These are phyloP conservation scores for Myotis lucifugus DNA, from an alignment of 2,113 vertebrate genomes.

Conservation along the genomic window DNA sequence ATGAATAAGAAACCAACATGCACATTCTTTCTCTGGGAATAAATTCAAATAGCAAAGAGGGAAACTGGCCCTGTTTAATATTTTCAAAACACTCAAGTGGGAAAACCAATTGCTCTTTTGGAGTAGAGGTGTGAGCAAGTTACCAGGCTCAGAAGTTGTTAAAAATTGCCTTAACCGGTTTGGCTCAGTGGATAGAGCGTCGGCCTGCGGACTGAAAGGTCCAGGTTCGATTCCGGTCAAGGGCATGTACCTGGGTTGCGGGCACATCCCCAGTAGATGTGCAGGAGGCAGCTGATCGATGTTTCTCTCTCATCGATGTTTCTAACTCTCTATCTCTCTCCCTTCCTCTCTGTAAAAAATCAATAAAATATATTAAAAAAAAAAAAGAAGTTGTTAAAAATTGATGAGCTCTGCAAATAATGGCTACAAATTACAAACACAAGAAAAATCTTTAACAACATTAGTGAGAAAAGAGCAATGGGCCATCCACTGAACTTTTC, in stretches of 20 bases:
- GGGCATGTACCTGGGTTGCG: no score
- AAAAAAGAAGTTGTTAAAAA: conserved; percentile 20
- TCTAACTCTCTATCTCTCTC: no score
- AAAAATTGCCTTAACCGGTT: no score
- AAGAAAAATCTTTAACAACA: not conserved
- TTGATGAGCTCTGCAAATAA: conserved; percentile 27
- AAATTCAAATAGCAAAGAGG: conserved; percentile 39
- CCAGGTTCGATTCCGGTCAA: no score
- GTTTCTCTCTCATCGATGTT: no score
- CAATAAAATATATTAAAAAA: no score
- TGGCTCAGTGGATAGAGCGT: no score
- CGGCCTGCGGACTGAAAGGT: no score
- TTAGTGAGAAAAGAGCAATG: conserved; percentile 13
- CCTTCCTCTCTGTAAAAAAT: no score
- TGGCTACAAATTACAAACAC: conserved; percentile 36
- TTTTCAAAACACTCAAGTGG: not conserved
- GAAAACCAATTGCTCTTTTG: conserved; percentile 26
- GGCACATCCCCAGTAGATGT: no score
- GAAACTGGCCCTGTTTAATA: not conserved
- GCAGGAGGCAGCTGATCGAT: no score
- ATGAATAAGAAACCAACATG: conserved; percentile 58
- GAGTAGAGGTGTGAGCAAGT: not conserved
- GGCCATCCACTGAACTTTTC: not conserved
- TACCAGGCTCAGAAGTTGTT: not conserved
- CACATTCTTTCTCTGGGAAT: conserved; percentile 20